Evolutionary conservation across 2,888 invertebrate species (phyloP).

Genomic region (Mythimna loreyi): DNA sequence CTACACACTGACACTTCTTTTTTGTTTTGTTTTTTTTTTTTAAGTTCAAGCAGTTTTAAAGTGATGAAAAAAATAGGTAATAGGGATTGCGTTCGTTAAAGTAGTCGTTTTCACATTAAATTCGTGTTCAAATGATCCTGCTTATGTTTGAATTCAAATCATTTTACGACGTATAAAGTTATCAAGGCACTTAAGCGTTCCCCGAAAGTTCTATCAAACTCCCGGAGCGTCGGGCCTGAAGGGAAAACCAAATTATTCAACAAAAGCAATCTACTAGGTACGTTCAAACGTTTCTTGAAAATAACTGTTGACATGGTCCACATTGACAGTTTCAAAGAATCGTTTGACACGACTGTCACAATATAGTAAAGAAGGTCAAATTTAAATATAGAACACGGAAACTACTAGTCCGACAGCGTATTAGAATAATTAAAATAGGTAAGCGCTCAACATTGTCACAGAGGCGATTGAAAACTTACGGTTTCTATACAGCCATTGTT

Average conservation of each 20-base stretch:
- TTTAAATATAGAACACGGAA: too few relatives aligned
- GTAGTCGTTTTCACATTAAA: too few relatives aligned
- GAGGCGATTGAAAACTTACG: background rate
- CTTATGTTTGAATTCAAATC: slow-evolving; percentile 32
- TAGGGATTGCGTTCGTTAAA: too few relatives aligned
- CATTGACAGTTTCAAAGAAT: slow-evolving; percentile 71
- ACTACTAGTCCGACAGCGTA: too few relatives aligned
- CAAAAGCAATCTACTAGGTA: slow-evolving; percentile 55
- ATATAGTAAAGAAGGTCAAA: slow-evolving; percentile 9
- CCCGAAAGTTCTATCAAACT: slow-evolving; percentile 35
- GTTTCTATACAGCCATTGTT: background rate
- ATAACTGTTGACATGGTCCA: slow-evolving; percentile 70
- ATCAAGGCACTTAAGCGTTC: slow-evolving; percentile 42
- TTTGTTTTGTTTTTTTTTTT: too few relatives aligned
- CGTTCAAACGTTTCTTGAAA: slow-evolving; percentile 67
- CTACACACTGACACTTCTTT: too few relatives aligned
- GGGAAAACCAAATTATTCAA: slow-evolving; percentile 56
- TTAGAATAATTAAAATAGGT: too few relatives aligned
- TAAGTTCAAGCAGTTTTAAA: background rate
- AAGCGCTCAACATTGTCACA: background rate
- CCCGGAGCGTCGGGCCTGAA: slow-evolving; percentile 19
- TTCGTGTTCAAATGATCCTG: slow-evolving; percentile 18
- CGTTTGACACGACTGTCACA: slow-evolving; percentile 1
- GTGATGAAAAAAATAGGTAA: background rate
- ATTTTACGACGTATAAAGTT: slow-evolving; percentile 33